Conservation (phyloP, 2,888 invertebrate genomes). For the Drosophila tanythrix region DNA sequence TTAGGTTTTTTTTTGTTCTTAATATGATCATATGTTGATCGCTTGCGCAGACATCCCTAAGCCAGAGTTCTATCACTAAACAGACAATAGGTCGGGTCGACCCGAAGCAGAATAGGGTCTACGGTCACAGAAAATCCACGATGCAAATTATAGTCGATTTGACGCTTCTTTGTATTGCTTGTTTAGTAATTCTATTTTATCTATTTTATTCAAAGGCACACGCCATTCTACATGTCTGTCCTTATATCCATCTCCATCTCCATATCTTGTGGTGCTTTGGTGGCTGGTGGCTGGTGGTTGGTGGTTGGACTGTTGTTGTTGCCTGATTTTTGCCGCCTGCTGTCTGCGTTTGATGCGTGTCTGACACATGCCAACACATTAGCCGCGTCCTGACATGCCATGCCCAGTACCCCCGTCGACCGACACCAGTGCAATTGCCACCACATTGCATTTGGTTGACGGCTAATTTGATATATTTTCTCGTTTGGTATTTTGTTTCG, state of each 20-base stretch:
- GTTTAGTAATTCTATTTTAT: background rate
- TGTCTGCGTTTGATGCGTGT: constrained; percentile 67
- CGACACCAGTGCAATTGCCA: constrained; percentile 16
- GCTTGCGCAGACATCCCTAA: background rate
- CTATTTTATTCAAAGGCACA: constrained; percentile 23
- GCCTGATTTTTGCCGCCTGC: constrained; percentile 38
- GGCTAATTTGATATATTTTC: constrained; percentile 37
- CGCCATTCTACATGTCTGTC: constrained; percentile 16
- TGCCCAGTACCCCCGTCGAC: constrained; percentile 4
- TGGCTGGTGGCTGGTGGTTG: background rate
- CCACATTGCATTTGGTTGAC: constrained; percentile 32
- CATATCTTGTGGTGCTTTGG: background rate
- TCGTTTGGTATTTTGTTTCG: constrained; percentile 29
- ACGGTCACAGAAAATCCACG: background rate
- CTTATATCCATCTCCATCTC: background rate
- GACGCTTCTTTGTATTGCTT: background rate
- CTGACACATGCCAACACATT: constrained; percentile 76
- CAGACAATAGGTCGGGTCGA: background rate
- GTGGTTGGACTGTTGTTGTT: constrained; percentile 4
- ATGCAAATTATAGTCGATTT: background rate
- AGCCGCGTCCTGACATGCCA: constrained; percentile 40
- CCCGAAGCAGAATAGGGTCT: background rate
- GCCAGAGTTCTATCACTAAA: background rate
- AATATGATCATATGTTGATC: too few species aligned
- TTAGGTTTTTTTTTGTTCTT: too few species aligned